phyloP scores from a whole-genome alignment of 2,113 vertebrate species.

The Talpa occidentalis region DNA sequence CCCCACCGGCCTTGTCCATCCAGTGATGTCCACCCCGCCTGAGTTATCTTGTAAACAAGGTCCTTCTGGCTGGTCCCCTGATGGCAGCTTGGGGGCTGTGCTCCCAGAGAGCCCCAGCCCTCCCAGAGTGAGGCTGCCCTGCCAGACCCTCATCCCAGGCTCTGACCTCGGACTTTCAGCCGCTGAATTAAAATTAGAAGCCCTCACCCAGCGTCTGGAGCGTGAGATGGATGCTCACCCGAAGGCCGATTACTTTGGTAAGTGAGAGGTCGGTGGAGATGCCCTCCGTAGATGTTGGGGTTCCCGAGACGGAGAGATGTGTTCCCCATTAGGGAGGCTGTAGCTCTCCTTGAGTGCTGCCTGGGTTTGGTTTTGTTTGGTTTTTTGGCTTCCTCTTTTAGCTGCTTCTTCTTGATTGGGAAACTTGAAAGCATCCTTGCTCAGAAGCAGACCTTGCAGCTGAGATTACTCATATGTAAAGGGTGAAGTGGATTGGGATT shows the following conservation, averaged over 20 bases:
- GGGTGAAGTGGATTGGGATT: not conserved
- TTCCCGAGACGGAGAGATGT: no score
- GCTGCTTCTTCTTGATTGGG: constrained; percentile 39
- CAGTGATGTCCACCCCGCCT: constrained; percentile 40
- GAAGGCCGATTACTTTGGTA: constrained; percentile 96
- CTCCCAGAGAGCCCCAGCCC: constrained; percentile 78
- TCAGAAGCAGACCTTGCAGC: constrained; percentile 5
- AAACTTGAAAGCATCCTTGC: constrained; percentile 59
- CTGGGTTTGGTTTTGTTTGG: not conserved
- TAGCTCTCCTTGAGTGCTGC: not conserved
- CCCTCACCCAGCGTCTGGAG: constrained; percentile 94
- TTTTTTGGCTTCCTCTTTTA: constrained; percentile 34
- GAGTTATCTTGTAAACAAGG: constrained; percentile 74
- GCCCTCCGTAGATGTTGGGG: not conserved
- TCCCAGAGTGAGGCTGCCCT: constrained; percentile 87
- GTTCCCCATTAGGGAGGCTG: not conserved
- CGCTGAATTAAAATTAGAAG: constrained; percentile 95
- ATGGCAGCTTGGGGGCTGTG: constrained; percentile 41
- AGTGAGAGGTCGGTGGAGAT: constrained; percentile 74
- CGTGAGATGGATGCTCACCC: constrained; percentile 95
- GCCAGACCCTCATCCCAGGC: constrained; percentile 86
- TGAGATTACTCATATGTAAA: not conserved
- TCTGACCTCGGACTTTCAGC: constrained; percentile 88
- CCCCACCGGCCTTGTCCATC: constrained; percentile 26
- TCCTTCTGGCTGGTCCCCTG: not conserved